phyloP scores from a whole-genome alignment of 2,113 vertebrate genomes.

The Prochilodus magdalenae region DNA sequence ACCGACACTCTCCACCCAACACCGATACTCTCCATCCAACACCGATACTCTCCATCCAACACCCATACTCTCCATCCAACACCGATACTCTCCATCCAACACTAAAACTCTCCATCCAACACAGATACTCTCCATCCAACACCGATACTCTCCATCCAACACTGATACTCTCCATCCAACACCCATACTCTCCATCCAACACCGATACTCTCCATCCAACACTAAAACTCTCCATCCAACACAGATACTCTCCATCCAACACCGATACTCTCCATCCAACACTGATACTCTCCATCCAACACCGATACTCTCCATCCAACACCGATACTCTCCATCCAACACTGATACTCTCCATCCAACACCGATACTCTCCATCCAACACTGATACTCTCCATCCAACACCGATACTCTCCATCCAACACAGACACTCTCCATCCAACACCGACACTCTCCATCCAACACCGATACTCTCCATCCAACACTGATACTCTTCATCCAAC shows the following conservation, averaged over 20 bases:
- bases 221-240: not conserved
- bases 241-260: not conserved
- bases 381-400: too few relatives aligned
- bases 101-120: not conserved
- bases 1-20: too few relatives aligned
- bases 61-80: too few relatives aligned
- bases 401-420: not conserved
- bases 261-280: not conserved
- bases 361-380: too few relatives aligned
- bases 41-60: too few relatives aligned
- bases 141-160: not conserved
- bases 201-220: too few relatives aligned
- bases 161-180: not conserved
- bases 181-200: not conserved
- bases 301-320: too few relatives aligned
- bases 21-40: too few relatives aligned
- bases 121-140: not conserved
- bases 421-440: not conserved
- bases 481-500: too few relatives aligned
- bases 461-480: too few relatives aligned
- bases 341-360: not conserved
- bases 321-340: too few relatives aligned
- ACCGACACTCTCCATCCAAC: not conserved
- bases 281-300: not conserved
- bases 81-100: too few relatives aligned